Base-by-base conservation (phyloP, 2,797 vertebrate species). In the Avahi laniger region DNA sequence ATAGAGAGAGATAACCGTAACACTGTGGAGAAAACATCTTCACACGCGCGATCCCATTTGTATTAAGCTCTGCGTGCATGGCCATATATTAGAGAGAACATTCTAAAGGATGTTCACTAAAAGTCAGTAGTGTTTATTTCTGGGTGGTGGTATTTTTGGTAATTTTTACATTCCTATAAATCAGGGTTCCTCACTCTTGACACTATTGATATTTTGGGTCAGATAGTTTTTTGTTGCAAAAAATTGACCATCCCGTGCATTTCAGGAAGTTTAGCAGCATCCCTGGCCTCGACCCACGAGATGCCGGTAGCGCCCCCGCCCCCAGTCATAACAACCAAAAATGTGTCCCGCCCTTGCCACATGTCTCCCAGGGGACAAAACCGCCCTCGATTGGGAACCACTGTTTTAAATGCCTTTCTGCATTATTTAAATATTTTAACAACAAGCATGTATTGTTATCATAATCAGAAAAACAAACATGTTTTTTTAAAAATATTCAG, bases 381-480 rank as follows among this genome's bases (percentile, higher is more conserved):
- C 93, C 63, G 4, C 54, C 13, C 76, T 88, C 7, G 0, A 20
- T 33, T 38, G 61, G 82, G 83, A 95, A 89, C 85, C 89, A 70
- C 95, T 76, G 26, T 89, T 95, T 87, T 86, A 94, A 93, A 95
- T 82, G 38, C 79, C 93, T 97, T 75, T 69, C 93, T 95, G 91
- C 79, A 50, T 94, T 92, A 91, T 91, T 96, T 87, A 88, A 88
- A 95, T 92, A 97, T 91, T 92, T 97, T 69, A 85, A 72, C 84
- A 87, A 80, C 50, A 94, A 82, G 63, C 87, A 46, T 48, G 79
- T 72, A 89, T 95, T 95, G 81, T 96, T 94, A 91, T 88, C 97
- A 85, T 65, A 93, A 96, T 96, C 96, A 89, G 93, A 76, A 97
- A 97, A 95, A 86, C 82, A 95, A 96, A 97, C 96, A 94, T 46